A percentile compares a stretch with the other conserved stretches of the same genome.
Conservation (phyloP, 2,888 invertebrate genomes). For the Meliscaeva auricollis region DNA sequence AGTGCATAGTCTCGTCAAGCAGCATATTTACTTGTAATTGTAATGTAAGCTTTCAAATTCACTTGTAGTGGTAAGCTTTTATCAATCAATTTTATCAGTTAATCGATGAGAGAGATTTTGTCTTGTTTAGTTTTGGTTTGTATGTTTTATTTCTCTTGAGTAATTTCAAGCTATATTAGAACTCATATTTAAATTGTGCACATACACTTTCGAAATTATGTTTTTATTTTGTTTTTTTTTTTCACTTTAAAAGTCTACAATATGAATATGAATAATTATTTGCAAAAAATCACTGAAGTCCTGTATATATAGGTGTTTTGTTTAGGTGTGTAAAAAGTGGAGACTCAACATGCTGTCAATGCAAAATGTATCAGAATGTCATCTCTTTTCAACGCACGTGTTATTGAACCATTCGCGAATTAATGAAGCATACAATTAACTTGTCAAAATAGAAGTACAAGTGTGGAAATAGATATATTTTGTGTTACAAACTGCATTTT, state of each 20-base stretch:
- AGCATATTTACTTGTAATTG: not conserved
- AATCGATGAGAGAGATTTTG: constrained; percentile 4
- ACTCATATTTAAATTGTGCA: too few relatives aligned
- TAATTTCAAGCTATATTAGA: too few relatives aligned
- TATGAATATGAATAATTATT: too few relatives aligned
- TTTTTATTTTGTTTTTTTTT: too few relatives aligned
- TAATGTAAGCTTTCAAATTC: constrained; percentile 47
- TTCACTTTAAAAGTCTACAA: too few relatives aligned
- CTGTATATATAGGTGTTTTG: too few relatives aligned
- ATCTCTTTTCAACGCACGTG: constrained; percentile 58
- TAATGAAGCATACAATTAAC: constrained; percentile 38
- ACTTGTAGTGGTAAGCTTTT: not conserved
- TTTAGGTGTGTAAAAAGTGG: not conserved
- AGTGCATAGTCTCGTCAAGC: not conserved
- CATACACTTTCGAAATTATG: too few relatives aligned
- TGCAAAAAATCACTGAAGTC: too few relatives aligned
- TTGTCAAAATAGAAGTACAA: constrained; percentile 62
- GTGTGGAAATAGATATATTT: constrained; percentile 14
- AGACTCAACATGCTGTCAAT: constrained; percentile 5
- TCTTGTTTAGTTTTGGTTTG: constrained; percentile 15
- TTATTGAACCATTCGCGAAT: constrained; percentile 16
- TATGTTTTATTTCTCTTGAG: constrained; percentile 17
- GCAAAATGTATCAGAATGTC: not conserved
- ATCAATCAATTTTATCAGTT: constrained; percentile 3
- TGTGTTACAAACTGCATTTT: too few relatives aligned